These are phyloP conservation scores for Corynorhinus townsendii DNA, from an alignment of 2,113 vertebrate genomes.

Conservation along the genomic window DNA sequence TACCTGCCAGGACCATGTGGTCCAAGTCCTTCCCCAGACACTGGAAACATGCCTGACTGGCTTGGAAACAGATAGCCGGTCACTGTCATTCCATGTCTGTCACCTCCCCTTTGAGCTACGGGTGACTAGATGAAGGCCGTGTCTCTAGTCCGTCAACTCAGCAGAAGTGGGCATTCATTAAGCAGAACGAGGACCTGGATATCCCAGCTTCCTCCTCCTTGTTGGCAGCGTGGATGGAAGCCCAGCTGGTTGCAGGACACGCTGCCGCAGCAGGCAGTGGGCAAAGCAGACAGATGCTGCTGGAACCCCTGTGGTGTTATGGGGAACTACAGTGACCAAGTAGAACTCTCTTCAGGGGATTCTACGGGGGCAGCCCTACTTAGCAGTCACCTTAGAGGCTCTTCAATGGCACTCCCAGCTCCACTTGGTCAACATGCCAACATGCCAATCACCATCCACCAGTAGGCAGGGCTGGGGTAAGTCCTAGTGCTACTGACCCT, in stretches of 20 bases:
- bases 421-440: fast-evolving
- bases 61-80: background rate
- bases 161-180: background rate
- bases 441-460: background rate
- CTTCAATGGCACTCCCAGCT: background rate
- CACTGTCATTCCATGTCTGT: background rate
- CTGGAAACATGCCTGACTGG: background rate
- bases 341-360: background rate
- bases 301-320: background rate
- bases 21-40: background rate
- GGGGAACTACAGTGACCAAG: background rate
- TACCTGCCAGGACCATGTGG: background rate
- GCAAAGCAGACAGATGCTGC: background rate
- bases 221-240: background rate
- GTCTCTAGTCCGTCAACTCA: background rate
- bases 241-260: background rate
- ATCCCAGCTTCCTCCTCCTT: fast-evolving
- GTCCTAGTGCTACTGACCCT: background rate
- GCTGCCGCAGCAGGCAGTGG: background rate
- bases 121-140: background rate
- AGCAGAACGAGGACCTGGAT: fast-evolving
- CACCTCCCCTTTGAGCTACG: background rate
- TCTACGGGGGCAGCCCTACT: background rate
- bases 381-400: background rate
- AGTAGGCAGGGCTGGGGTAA: background rate